Conservation (phyloP, 2,113 vertebrate species). For the Engystomops pustulosus region DNA sequence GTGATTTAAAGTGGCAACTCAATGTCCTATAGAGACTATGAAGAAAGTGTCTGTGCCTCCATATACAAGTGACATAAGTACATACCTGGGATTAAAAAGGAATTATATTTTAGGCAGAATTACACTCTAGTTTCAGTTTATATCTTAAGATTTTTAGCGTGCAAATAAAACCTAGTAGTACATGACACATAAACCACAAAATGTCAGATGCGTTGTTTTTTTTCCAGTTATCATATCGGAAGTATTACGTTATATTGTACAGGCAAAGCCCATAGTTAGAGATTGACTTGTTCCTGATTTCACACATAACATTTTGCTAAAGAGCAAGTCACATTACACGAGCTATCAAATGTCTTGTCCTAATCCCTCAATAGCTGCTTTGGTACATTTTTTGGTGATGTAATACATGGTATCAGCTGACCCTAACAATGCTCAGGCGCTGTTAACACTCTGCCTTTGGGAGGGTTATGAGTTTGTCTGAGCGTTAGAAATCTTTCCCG, state of each 20-base stretch:
- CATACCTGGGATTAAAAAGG: too few relatives aligned
- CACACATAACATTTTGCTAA: slow-evolving; percentile 54
- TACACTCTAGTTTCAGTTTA: too few relatives aligned
- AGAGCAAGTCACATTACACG: slow-evolving; percentile 61
- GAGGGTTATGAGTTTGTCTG: slow-evolving; percentile 52
- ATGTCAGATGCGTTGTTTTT: not conserved
- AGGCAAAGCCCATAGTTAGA: not conserved
- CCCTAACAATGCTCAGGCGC: slow-evolving; percentile 50
- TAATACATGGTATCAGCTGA: slow-evolving; percentile 59
- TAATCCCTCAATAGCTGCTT: slow-evolving; percentile 60
- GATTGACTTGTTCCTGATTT: slow-evolving; percentile 59
- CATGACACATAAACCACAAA: not conserved
- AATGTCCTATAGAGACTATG: too few relatives aligned
- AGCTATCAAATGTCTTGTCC: slow-evolving; percentile 66
- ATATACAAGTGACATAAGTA: too few relatives aligned
- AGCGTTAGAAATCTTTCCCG: slow-evolving; percentile 58
- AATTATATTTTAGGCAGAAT: too few relatives aligned
- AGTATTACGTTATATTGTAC: not conserved
- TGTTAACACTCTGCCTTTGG: slow-evolving; percentile 63
- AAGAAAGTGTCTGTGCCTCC: too few relatives aligned
- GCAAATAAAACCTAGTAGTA: too few relatives aligned
- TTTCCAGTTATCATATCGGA: not conserved
- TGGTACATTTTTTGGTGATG: slow-evolving; percentile 63
- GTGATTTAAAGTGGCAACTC: too few relatives aligned
- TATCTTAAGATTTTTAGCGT: too few relatives aligned